Conservation (phyloP, 1,140 invertebrate genomes). For the Lepidurus apus region DNA sequence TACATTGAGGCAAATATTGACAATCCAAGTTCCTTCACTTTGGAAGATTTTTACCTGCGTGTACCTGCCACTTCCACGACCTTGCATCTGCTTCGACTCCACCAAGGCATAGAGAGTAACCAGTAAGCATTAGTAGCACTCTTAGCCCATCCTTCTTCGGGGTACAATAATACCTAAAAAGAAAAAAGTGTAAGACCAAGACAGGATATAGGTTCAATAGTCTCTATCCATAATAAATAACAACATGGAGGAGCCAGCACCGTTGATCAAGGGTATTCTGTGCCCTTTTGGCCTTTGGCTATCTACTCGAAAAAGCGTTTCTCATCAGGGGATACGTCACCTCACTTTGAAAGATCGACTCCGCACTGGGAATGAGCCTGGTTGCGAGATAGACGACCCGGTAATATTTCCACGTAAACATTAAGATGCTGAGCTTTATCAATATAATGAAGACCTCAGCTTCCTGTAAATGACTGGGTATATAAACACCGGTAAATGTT, state of each 20-base stretch:
- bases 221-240: not conserved
- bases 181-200: not conserved
- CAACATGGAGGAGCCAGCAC: not conserved
- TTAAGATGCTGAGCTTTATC: not conserved
- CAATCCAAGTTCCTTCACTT: too few species aligned
- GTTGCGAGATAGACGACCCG: not conserved
- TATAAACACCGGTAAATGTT: not conserved
- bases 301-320: not conserved
- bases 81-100: slow-evolving; percentile 71
- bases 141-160: slow-evolving; percentile 78
- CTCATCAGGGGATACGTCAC: slow-evolving; percentile 11
- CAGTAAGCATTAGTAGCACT: slow-evolving; percentile 77
- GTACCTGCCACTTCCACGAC: slow-evolving; percentile 75
- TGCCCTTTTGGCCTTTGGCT: slow-evolving; percentile 16
- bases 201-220: not conserved
- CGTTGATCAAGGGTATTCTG: not conserved
- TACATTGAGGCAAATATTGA: too few species aligned
- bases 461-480: not conserved
- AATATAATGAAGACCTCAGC: not conserved
- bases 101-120: slow-evolving; percentile 79
- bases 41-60: slow-evolving; percentile 53
- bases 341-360: slow-evolving; percentile 1
- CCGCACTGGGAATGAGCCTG: slow-evolving; percentile 1
- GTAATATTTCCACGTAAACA: slow-evolving; percentile 4
- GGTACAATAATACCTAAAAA: slow-evolving; percentile 67